Base-by-base conservation (phyloP, 2,888 invertebrate species). In the Acleris literana region DNA sequence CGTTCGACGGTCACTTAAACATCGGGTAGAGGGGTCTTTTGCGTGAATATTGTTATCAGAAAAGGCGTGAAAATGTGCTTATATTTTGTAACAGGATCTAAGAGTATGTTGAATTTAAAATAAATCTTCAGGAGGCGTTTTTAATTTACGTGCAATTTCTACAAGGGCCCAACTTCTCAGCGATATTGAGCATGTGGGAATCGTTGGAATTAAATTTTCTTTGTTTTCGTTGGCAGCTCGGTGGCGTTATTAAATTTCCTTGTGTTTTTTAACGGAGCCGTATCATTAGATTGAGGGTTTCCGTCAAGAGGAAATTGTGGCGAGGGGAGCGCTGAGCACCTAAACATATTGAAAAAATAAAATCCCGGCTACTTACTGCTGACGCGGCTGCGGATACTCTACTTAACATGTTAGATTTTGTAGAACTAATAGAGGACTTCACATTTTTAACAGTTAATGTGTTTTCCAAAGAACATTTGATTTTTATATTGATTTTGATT, bases 201-300 rank as follows among this genome's bases (percentile, higher is more conserved):
- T 92, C 88, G 89, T 88, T 79, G 84, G 87, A 92, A 92, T 92
- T 92, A 88, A 91, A 90, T 92, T 91, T 92, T 89, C 91, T 92
- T 92, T 92, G 89, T 91, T 91, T 90, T 90, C 80, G 74, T 78
- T 77, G 82, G 84, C 84, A 80, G 82, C 79, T 79, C 81, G 83
- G 84, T 82, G 84, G 84, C 89, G 91, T 92, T 93, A 93, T 93
- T 93, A 93, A 93, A 93, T 93, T 92, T 93, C 90, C 92, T 91
- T 91, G 92, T 92, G 92, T 92, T 93, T 93, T 93, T 93, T 92
- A 93, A 92, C 92, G 89, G 90, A 90, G 90, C 89, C 90, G 90
- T 93, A 93, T 92, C 93, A 92, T 93, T 93, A 92, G 92, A 93
- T 92, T 91, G 92, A 92, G 92, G 91, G 92, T 84, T 92, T 90